These are phyloP conservation scores for Okamejei kenojei DNA, from an alignment of 2,797 vertebrate genomes.

Conservation along the genomic window DNA sequence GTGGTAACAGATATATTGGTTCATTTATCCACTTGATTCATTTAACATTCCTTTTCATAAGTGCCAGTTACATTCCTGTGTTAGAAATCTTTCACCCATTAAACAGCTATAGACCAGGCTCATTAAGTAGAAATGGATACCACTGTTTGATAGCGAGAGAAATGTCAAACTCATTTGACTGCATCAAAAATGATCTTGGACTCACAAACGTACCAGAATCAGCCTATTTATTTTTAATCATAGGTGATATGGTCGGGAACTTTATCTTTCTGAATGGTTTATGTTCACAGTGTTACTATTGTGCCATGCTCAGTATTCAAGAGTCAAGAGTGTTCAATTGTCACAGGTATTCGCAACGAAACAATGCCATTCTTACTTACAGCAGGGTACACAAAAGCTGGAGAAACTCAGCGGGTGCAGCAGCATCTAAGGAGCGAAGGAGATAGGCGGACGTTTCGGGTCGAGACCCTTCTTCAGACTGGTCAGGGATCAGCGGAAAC, in stretches of 20 bases:
- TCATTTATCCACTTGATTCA: not conserved
- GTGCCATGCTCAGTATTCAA: too few species aligned
- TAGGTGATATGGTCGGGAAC: not conserved
- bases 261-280: not conserved
- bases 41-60: slow-evolving; percentile 5
- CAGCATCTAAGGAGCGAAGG: too few species aligned
- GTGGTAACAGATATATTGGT: not conserved
- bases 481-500: too few species aligned
- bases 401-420: too few species aligned
- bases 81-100: slow-evolving; percentile 25
- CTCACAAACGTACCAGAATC: not conserved
- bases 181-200: not conserved
- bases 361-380: too few species aligned
- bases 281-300: too few species aligned
- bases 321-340: too few species aligned
- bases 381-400: too few species aligned
- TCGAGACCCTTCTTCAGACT: too few species aligned
- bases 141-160: not conserved
- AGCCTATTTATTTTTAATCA: not conserved
- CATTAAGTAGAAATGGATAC: slow-evolving; percentile 7
- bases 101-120: not conserved
- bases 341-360: too few species aligned
- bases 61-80: not conserved
- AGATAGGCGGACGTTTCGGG: too few species aligned
- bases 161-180: not conserved